Base-by-base conservation (phyloP, 2,888 invertebrate species). In the Meandrusa payeni region DNA sequence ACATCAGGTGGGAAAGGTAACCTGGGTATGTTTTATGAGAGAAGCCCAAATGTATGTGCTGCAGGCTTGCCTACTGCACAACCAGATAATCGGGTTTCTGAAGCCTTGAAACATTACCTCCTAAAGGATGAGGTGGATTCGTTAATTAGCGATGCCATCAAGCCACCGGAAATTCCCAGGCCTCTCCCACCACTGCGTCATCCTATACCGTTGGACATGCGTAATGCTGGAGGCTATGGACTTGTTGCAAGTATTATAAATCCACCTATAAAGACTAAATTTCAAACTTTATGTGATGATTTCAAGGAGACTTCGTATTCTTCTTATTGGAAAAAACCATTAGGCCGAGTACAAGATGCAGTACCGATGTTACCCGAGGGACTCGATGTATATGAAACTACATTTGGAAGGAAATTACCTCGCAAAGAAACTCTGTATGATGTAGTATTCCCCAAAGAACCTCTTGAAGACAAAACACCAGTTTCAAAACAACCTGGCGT, bases 1-100 rank as follows among this genome's bases (percentile, higher is more conserved):
- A 76, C 76, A 5, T 64, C 71, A 0, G 83, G 83, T 11, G 86
- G 86, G 0, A 86, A 85, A 46, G 86, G 85, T 2, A 83, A 85
- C 42, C 20, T 48, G 6, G 81, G 77, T 0, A 76, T 64, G 69
- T 82, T 76, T 36, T 69, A 71, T 40, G 82, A 85, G 42, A 70
- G 83, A 46, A 64, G 72, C 43, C 62, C 67, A n/a, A 71, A 61
- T 9, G 56, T 86, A 27, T 82, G 81, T 49, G 76, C 85, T 1
- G 85, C 83, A 1, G 86, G 85, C 0, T 17, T 80, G 26, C 73
- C 81, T 0, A 65, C 74, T 13, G 67, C 69, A 19, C 81, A 85
- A 40, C 63, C 74, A 1, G 63, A 70, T 38, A 65, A 73, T 0
- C 46, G 37, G 7, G 66, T 76, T 1, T 44, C 49, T 1, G 75